Evolutionary conservation across 2,113 vertebrate genomes (phyloP), one percentile per base, ranked within the genome.

Genomic region (Melanostigma gelatinosum): DNA sequence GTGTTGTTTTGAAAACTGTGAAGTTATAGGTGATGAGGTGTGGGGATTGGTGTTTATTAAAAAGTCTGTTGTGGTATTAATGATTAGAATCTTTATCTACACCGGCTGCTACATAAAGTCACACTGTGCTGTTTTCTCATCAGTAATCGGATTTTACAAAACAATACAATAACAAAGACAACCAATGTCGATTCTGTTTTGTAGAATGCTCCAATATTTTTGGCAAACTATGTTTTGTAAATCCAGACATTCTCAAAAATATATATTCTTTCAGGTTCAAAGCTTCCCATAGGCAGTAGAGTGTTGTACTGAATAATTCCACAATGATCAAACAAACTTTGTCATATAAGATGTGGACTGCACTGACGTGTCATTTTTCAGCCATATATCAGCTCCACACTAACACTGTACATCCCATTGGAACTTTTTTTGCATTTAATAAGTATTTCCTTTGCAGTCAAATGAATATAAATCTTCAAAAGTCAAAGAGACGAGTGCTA

Each of bases 401-500:
- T 76, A 52, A 79, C 38, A 61, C 40, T 63, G 8, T 58, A 27
- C 44, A 72, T 70, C 7, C n/a, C 55, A 68, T 60, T 80, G 55
- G 74, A 76, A 66, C 38, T 55, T 62, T 57, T 75, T 76, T 44
- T 66, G 63, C 83, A 82, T 84, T 20, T 69, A 79, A 85, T 48
- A 65, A 13, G 15, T 52, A 44, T 79, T 71, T 77, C n/a, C 62
- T 91, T 75, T 79, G 60, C 62, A 24, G 57, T 75, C 54, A 66
- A 72, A 89, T 85, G 18, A 87, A 89, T 63, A 74, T 40, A 85
- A 85, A 82, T 84, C 79, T 87, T 63, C 83, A 64, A 82, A 84
- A 85, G 75, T 80, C 61, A 87, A 86, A 86, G 85, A 81, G 70
- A 88, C 79, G 84, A 84, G 77, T 76, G 42, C 65, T 65, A 34